A percentile compares a stretch with the other conserved stretches of the same genome.
Evolutionary conservation across 2,113 vertebrate genomes (phyloP).

Genomic region (Gallinago media): DNA sequence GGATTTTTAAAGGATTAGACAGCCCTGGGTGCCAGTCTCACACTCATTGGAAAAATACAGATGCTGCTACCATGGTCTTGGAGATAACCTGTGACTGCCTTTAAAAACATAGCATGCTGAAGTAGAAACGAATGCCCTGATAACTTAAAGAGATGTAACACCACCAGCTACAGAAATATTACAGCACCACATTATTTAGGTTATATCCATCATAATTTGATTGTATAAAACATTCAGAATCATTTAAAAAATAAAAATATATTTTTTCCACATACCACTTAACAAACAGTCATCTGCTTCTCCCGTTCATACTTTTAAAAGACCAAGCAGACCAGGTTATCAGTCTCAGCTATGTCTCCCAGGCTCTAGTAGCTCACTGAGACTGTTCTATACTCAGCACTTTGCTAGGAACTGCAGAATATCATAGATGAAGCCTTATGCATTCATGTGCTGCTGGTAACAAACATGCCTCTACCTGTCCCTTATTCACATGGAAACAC

Average conservation of each 20-base stretch:
- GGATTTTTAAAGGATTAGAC: background rate
- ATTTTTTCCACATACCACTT: background rate
- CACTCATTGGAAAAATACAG: background rate
- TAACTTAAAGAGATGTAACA: background rate
- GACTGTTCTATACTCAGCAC: background rate
- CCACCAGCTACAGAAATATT: background rate
- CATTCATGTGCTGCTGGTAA: background rate
- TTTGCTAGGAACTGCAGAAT: background rate
- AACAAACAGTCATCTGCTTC: background rate
- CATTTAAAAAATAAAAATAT: background rate
- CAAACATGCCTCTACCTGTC: background rate
- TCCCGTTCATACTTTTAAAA: background rate
- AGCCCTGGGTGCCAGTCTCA: background rate
- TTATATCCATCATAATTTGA: background rate
- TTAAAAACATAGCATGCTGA: background rate
- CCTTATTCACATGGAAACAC: background rate
- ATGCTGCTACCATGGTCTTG: background rate
- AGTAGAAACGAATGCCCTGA: background rate
- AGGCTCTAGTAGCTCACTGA: background rate
- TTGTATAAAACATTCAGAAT: background rate
- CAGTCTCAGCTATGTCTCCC: background rate
- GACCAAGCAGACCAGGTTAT: background rate
- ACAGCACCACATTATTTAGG: background rate
- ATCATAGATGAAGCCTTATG: background rate
- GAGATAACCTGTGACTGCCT: background rate